These are phyloP conservation scores for Phaetusa simplex DNA, from an alignment of 2,113 vertebrate genomes.

Conservation along the genomic window DNA sequence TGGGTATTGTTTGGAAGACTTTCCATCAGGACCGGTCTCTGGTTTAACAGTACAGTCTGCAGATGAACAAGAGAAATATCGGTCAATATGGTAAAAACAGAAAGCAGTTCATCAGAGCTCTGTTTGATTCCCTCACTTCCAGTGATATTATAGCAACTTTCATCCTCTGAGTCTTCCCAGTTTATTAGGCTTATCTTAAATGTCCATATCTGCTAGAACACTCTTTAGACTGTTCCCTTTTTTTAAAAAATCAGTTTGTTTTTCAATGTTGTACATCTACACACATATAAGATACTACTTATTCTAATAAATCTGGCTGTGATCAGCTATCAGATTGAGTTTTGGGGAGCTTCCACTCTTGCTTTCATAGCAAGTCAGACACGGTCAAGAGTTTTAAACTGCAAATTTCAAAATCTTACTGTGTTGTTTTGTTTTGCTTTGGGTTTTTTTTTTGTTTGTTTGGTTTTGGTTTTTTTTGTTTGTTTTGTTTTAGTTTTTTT, in stretches of 20 bases:
- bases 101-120: not conserved
- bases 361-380: not conserved
- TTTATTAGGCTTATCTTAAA: not conserved
- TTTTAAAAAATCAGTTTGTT: not conserved
- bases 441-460: no score
- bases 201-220: not conserved
- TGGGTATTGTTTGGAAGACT: not conserved
- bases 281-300: not conserved
- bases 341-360: not conserved
- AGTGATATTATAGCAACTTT: not conserved
- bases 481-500: not conserved
- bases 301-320: not conserved
- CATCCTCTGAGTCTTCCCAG: not conserved
- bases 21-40: not conserved
- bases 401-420: not conserved
- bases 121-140: not conserved
- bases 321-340: not conserved
- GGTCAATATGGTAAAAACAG: not conserved
- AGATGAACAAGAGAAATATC: not conserved
- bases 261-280: not conserved
- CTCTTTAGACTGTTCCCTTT: not conserved
- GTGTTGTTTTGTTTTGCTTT: not conserved
- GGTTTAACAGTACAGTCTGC: not conserved
- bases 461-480: not conserved
- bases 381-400: not conserved